Evolutionary conservation across 1,140 invertebrate genomes (phyloP).

Genomic region (Diabrotica virgifera): DNA sequence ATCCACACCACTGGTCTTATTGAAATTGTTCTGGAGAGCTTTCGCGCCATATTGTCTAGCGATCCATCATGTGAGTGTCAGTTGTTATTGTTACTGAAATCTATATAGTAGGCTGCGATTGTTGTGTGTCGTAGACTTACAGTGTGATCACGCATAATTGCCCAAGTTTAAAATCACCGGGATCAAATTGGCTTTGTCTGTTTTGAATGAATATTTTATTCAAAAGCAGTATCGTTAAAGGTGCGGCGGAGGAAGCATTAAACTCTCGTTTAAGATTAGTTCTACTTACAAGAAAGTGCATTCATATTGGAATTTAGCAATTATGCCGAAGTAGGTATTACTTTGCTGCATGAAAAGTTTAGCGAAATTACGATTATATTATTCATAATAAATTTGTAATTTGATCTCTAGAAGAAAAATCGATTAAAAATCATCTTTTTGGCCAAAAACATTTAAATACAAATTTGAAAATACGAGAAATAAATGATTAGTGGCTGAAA

Average conservation of each 20-base stretch:
- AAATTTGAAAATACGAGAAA: no score
- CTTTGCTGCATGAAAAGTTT: no score
- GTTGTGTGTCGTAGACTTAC: slow-evolving; percentile 37
- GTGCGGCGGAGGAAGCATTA: slow-evolving; percentile 25
- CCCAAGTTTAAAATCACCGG: slow-evolving; percentile 41
- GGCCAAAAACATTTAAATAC: no score
- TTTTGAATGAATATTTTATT: slow-evolving; percentile 45
- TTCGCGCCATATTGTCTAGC: slow-evolving; percentile 42
- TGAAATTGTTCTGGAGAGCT: slow-evolving; percentile 31
- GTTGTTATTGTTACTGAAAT: slow-evolving; percentile 43
- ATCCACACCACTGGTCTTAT: slow-evolving; percentile 19
- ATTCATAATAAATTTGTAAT: no score
- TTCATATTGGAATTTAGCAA: no score
- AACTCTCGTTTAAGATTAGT: slow-evolving; percentile 25
- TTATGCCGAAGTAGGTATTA: no score
- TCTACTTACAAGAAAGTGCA: not conserved
- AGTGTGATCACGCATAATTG: slow-evolving; percentile 45
- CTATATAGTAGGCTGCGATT: slow-evolving; percentile 40
- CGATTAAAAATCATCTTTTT: no score
- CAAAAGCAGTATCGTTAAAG: slow-evolving; percentile 26
- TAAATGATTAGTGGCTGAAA: no score
- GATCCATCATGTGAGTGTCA: slow-evolving; percentile 45
- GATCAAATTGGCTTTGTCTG: slow-evolving; percentile 45
- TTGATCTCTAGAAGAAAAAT: no score
- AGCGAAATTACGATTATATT: no score